Evolutionary conservation across 1,140 invertebrate genomes (phyloP), one percentile per base, ranked within the genome.

Genomic region (Danaus plexippus): DNA sequence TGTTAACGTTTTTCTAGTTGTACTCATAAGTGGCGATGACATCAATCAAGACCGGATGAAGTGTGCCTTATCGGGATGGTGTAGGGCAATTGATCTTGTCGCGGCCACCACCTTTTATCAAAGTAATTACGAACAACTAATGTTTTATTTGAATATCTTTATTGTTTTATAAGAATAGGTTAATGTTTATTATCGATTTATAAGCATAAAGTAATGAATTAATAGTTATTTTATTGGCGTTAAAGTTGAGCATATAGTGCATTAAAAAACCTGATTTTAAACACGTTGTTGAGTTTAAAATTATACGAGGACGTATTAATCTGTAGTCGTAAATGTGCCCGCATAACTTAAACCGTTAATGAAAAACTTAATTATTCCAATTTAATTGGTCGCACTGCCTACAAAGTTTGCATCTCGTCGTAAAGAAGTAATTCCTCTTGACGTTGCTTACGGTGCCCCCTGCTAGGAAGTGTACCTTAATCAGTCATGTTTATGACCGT

Each of bases 401-500:
- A 72, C 64, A 66, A 64, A 76, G 70, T 81, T 75, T 72, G 72
- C 66, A 62, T 71, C 61, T 73, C 58, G 47, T 72, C 66, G 66
- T 77, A 79, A 78, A 80, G 71, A 66, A 52, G 64, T 71, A 70
- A 76, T 79, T 66, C 67, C 68, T 73, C 66, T 57, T 56, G 68
- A 69, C 69, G 66, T 57, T 67, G 62, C 60, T 58, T 63, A 66
- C 47, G 46, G 43, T 50, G 52, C 69, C 78, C 73, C 70, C 73
- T 62, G 73, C 69, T 59, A 72, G 51, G 76, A 66, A 73, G 67
- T 74, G 69, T 73, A 73, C 73, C 73, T 78, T 78, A 78, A 82
- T 84, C 79, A 78, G 72, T 80, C 71, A 75, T 68, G 80, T 85
- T 85, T 81, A 79, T 80, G 79, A 70, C 74, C 62, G 59, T 80